These are phyloP conservation scores for Platycheirus rosarum DNA, from an alignment of 2,888 invertebrate genomes.

Conservation along the genomic window DNA sequence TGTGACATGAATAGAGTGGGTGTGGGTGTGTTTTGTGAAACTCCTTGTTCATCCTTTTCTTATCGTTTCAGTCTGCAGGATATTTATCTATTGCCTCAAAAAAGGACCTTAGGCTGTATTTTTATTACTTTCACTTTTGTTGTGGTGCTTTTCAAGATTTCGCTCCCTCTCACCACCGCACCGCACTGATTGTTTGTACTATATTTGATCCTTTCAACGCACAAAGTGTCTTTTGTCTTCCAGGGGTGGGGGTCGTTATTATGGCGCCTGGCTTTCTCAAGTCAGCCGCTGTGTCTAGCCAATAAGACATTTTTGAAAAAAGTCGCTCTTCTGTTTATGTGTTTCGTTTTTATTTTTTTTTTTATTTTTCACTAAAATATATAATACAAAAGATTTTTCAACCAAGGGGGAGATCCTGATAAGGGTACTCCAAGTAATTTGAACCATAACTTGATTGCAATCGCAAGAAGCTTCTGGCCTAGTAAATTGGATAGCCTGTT, in stretches of 20 bases:
- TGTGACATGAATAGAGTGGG: slow-evolving; percentile 2
- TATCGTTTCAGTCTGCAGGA: slow-evolving; percentile 39
- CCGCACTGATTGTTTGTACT: slow-evolving; percentile 43
- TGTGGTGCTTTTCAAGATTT: slow-evolving; percentile 58
- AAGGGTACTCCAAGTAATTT: slow-evolving; percentile 57
- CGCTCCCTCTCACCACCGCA: neutral
- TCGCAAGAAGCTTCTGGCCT: slow-evolving; percentile 21
- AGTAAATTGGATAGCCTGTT: slow-evolving; percentile 63
- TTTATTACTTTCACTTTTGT: slow-evolving; percentile 73
- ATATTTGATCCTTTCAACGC: slow-evolving; percentile 57
- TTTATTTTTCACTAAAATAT: slow-evolving; percentile 37
- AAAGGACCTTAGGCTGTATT: slow-evolving; percentile 44
- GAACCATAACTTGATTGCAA: slow-evolving; percentile 65
- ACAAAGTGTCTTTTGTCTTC: slow-evolving; percentile 45
- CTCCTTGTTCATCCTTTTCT: slow-evolving; percentile 27
- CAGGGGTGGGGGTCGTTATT: slow-evolving; percentile 25
- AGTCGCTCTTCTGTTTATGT: slow-evolving; percentile 15
- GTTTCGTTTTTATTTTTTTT: slow-evolving; percentile 37
- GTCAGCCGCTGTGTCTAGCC: slow-evolving; percentile 66
- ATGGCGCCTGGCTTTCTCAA: slow-evolving; percentile 67
- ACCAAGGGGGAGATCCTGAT: slow-evolving; percentile 29
- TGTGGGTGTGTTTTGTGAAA: neutral
- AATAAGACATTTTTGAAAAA: slow-evolving; percentile 52
- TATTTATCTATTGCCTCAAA: slow-evolving; percentile 52
- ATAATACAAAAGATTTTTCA: slow-evolving; percentile 28